Percentiles rank a stretch among this genome's conserved stretches.
Evolutionary conservation across 2,797 vertebrate genomes (phyloP).

Genomic region (Melopsittacus undulatus): DNA sequence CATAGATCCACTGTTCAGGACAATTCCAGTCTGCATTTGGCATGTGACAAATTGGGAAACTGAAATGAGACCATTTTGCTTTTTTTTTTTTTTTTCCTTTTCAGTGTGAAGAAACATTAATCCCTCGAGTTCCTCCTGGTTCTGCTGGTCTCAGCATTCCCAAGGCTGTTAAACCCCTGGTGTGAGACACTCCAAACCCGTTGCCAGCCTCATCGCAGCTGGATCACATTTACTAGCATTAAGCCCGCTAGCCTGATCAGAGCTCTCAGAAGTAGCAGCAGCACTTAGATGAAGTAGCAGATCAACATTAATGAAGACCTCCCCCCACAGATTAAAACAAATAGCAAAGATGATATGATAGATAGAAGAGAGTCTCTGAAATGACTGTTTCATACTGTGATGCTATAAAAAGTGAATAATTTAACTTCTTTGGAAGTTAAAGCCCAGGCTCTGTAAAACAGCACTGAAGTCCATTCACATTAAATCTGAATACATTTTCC

Average conservation of each 20-base stretch:
- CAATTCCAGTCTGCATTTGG: neutral
- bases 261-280: neutral
- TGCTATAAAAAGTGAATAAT: constrained; percentile 48
- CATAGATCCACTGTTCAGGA: neutral
- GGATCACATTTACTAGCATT: neutral
- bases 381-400: neutral
- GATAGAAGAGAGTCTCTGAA: constrained; percentile 22
- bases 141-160: constrained; percentile 24
- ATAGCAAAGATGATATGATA: constrained; percentile 28
- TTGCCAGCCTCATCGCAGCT: neutral
- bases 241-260: neutral
- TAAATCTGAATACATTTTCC: constrained; percentile 32
- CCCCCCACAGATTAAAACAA: neutral
- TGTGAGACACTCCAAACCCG: neutral
- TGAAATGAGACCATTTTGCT: neutral
- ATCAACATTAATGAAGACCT: constrained; percentile 17
- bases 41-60: neutral
- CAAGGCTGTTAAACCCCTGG: neutral
- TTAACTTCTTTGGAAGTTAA: constrained; percentile 49
- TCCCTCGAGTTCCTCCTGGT: neutral
- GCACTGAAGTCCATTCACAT: neutral
- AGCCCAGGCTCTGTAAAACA: neutral
- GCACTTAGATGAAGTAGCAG: constrained; percentile 7
- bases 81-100: neutral
- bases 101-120: neutral